Base-by-base conservation (phyloP, 2,888 invertebrate genomes). In the Leptopilina drosophilae region DNA sequence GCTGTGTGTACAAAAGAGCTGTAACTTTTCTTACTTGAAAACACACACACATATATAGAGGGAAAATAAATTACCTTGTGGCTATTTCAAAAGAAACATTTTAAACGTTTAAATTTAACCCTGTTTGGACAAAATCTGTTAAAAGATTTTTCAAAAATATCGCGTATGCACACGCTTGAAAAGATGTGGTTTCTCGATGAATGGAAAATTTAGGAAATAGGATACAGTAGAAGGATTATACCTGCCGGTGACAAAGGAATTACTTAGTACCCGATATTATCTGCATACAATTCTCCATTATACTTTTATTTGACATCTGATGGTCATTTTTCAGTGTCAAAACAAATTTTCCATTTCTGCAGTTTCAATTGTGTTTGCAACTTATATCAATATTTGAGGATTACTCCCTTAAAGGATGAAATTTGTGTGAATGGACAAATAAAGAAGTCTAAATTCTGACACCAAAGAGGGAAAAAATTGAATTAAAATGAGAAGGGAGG, bases 31-130 rank as follows among this genome's bases (percentile, higher is more conserved):
- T 79, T 77, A 77, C 76, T 62, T 64, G 75, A 77, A 82, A 83
- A 84, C 9, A 46, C 46, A 84, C 82, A 82, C 78, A 78, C 77
- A 20, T 1, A 20, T 1, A 80, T 69, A 77, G 78, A 76, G 69
- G 73, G 79, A 82, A 84, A 82, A 88, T 87, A 88, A 87, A 88
- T 87, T 87, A 87, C 87, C 83, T 80, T 67, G 84, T 79, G 81
- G 76, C 66, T 78, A 85, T 84, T 85, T 46, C 83, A 83, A 83
- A 84, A 82, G 84, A 84, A 84, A 86, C 85, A 46, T 83, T 84
- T 84, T 75, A 85, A 85, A 85, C 86, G 84, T 84, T 78, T 82
- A 84, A 82, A 83, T 84, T 78, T 82, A 84, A 82, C 83, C 83
- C 80, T 86, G 84, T 86, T 84, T 85, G 84, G 81, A 84, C 85